Percentiles rank a stretch among this genome's conserved stretches.
Conservation (phyloP, 2,797 vertebrate species). For the Muscicapa comitata region DNA sequence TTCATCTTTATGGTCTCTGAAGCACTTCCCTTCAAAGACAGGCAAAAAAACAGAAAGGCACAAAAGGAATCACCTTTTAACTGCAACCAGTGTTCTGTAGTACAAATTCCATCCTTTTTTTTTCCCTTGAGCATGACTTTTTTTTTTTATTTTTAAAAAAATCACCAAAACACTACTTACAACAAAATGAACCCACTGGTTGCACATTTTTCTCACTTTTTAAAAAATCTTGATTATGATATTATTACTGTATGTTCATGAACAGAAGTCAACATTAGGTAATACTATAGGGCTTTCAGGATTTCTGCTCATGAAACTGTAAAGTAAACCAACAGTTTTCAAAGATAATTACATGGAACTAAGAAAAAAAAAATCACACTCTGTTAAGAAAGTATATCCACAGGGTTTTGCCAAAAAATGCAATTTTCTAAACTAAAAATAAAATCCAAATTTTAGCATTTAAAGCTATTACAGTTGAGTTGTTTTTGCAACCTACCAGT, state of each 20-base stretch:
- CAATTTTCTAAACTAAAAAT: neutral
- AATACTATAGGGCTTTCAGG: neutral
- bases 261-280: neutral
- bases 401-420: neutral
- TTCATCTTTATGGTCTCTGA: neutral
- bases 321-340: neutral
- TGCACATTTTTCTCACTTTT: neutral
- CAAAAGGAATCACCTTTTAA: neutral
- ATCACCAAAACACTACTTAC: neutral
- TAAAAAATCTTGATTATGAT: neutral
- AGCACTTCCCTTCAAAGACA: neutral
- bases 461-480: neutral
- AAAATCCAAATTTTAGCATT: neutral
- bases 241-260: neutral
- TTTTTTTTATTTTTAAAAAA: neutral
- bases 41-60: neutral
- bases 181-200: neutral
- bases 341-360: neutral
- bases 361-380: neutral
- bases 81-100: neutral
- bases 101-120: neutral
- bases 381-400: neutral
- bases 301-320: neutral
- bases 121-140: neutral
- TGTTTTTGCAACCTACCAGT: neutral